Conservation (phyloP, 2,888 invertebrate genomes). For the Hypolimnas misippus region DNA sequence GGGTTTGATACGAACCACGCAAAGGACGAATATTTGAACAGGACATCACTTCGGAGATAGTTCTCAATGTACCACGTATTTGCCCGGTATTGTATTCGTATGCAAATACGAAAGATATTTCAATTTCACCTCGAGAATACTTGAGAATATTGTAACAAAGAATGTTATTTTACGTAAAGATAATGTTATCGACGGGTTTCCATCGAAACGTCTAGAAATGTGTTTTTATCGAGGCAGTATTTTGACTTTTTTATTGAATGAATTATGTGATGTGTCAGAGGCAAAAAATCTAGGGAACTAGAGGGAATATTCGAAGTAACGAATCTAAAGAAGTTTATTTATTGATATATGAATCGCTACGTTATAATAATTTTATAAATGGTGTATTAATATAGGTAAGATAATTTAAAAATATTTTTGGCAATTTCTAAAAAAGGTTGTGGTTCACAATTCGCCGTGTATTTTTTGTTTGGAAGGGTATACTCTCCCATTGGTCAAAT, state of each 20-base stretch:
- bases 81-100: conserved; percentile 45
- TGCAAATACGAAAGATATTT: conserved; percentile 47
- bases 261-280: background rate
- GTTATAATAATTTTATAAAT: background rate
- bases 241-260: conserved; percentile 10
- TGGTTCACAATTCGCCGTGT: no score
- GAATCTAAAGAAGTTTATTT: background rate
- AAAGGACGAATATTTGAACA: conserved; percentile 46
- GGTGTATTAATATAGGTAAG: background rate
- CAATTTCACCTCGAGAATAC: conserved; percentile 43
- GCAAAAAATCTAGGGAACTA: background rate
- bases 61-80: conserved; percentile 41
- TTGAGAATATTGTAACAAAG: conserved; percentile 34
- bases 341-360: background rate
- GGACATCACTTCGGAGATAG: conserved; percentile 44
- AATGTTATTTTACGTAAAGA: conserved; percentile 19
- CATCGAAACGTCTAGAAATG: background rate
- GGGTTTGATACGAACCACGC: conserved; percentile 34
- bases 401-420: no score
- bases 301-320: background rate
- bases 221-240: conserved; percentile 5
- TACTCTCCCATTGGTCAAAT: no score
- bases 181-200: conserved; percentile 4
- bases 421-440: no score
- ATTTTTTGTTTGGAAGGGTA: no score